A percentile compares a stretch with the other conserved stretches of the same genome.
These are phyloP conservation scores for Hirtodrosophila cameraria DNA, from an alignment of 2,888 invertebrate genomes.

Conservation along the genomic window DNA sequence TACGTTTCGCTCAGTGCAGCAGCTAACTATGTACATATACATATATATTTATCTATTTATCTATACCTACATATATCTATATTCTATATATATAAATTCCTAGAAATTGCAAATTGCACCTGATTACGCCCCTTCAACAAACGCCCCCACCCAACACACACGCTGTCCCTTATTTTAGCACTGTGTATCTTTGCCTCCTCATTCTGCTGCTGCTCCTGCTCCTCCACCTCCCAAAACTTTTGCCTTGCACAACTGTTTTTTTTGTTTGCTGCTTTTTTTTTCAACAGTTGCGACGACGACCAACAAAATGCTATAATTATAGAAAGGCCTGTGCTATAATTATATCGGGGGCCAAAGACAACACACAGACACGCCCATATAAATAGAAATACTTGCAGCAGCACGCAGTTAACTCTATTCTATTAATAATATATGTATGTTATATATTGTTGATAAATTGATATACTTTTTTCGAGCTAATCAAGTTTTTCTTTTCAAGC, in stretches of 20 bases:
- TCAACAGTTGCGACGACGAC: conserved; percentile 42
- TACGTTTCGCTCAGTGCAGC: conserved; percentile 19
- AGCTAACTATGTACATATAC: neutral
- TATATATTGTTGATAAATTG: no score
- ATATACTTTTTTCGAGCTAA: no score
- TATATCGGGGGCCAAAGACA: conserved; percentile 66
- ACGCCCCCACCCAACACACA: no score
- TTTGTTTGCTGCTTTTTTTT: no score
- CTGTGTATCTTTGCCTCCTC: no score
- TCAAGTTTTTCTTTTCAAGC: no score
- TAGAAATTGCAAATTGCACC: conserved; percentile 54
- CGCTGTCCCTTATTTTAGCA: no score
- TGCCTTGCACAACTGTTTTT: conserved; percentile 57
- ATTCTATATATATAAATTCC: conserved; percentile 40
- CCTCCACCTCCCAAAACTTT: conserved; percentile 21
- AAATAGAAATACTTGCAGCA: conserved; percentile 57
- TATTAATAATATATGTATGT: neutral
- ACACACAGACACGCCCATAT: conserved; percentile 65
- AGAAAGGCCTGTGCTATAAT: conserved; percentile 72
- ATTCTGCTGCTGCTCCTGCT: neutral
- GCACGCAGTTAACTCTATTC: conserved; percentile 10
- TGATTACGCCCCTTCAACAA: conserved; percentile 17
- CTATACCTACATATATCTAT: no score
- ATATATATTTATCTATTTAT: neutral
- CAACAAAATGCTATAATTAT: conserved; percentile 64